phyloP scores from a whole-genome alignment of 2,113 vertebrate genomes.

The Calypte anna region DNA sequence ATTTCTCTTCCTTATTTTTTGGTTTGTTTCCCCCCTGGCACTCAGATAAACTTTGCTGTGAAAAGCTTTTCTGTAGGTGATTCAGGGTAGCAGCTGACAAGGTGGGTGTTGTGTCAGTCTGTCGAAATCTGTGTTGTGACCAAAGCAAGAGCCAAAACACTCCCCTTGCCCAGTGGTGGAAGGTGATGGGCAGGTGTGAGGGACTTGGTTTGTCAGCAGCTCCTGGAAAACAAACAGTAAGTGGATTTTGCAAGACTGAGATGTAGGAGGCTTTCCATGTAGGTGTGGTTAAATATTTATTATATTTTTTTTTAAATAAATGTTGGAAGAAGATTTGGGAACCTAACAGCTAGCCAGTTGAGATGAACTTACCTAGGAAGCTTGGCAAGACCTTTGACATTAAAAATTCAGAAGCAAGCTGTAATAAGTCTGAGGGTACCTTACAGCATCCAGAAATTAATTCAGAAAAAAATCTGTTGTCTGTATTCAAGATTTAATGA shows the following conservation, averaged over 20 bases:
- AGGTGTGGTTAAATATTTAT: neutral
- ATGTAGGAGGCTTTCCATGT: neutral
- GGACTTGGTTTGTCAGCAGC: neutral
- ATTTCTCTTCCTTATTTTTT: neutral
- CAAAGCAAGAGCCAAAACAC: neutral
- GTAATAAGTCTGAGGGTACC: neutral
- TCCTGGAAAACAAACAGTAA: neutral
- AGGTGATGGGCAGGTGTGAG: neutral
- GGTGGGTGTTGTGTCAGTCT: neutral
- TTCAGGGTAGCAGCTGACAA: neutral
- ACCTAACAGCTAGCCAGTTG: neutral
- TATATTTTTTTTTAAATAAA: neutral
- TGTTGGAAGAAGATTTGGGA: neutral
- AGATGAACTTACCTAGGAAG: neutral
- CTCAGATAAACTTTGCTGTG: neutral
- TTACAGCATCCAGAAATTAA: neutral
- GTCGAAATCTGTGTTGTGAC: neutral
- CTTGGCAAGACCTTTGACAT: neutral
- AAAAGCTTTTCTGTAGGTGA: neutral
- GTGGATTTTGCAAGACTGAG: constrained; percentile 10
- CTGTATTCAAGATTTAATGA: neutral
- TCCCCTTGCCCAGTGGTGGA: neutral
- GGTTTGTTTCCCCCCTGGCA: neutral
- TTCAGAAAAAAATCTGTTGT: neutral
- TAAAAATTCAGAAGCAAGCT: neutral